Evolutionary conservation across 1,140 invertebrate species (phyloP), one percentile per base, ranked within the genome.

Genomic region (Achroia grisella): DNA sequence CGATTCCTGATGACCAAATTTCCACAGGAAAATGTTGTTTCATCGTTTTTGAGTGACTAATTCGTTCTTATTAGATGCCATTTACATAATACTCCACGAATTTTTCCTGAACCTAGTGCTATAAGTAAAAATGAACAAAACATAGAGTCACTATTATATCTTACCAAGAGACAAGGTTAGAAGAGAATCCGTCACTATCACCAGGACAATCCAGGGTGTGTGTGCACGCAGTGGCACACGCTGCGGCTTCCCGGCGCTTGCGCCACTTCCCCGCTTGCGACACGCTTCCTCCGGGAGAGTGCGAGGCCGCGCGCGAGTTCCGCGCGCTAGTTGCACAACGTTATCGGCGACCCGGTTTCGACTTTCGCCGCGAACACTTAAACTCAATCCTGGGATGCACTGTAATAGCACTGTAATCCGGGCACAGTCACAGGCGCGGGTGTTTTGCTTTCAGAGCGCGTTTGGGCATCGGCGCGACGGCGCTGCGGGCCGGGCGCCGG

Each of bases 401-500:
- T 79, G 68, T 68, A 55, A 53, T 62, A 67, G 60, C 77, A 83
- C 79, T 81, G 77, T 81, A 81, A 81, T 81, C 76, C 77, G 65
- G 73, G 66, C 66, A 71, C 62, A 63, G 69, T 66, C 57, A 71
- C 60, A 48, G 58, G 44, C 57, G 62, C 53, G 63, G 40, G 48
- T 35, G 48, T 58, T 49, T 42, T 44, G 57, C 43, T 47, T 40
- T 44, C 41, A 60, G 71, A 69, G 68, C 56, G 56, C 58, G 62
- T 45, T 31, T 17, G 59, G 36, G 63, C 50, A 57, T 64, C 60
- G 74, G 74, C 80, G 77, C 77, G 69, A 74, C 78, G 80, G 78
- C 78, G 73, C 76, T 72, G 67, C 67, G 77, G 77, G 77, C 76
- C 76, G 76, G 73, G 75, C 75, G 78, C 77, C 76, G 76, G 70